Conservation (phyloP, 2,797 vertebrate genomes). For the Premnoplex brunnescens region DNA sequence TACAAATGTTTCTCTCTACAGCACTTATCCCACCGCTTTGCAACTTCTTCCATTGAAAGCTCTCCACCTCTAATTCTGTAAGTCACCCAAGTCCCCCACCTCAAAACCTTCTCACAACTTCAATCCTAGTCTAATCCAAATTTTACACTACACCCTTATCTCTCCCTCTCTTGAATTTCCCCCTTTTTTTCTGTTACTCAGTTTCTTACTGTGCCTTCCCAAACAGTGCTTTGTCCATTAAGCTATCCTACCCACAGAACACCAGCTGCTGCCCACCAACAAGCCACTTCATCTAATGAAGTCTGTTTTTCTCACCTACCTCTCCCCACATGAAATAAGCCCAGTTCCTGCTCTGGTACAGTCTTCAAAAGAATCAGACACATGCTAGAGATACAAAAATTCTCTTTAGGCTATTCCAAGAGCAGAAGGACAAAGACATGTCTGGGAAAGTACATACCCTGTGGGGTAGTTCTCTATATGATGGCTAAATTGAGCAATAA, state of each 20-base stretch:
- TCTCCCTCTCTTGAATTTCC: not conserved
- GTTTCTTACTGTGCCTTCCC: not conserved
- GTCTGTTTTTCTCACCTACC: not conserved
- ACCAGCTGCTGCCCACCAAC: not conserved
- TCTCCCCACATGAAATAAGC: not conserved
- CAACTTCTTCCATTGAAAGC: not conserved
- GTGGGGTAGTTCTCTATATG: constrained; percentile 23
- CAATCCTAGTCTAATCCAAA: not conserved
- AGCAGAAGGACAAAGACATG: constrained; percentile 47
- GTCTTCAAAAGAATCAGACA: constrained; percentile 13
- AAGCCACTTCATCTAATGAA: not conserved
- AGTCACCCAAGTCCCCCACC: not conserved
- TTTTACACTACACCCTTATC: not conserved
- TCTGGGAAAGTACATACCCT: constrained; percentile 50
- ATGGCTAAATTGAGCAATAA: constrained; percentile 48
- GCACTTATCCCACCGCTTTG: fast-evolving
- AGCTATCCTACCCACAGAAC: not conserved
- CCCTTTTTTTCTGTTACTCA: not conserved
- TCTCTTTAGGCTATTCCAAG: constrained; percentile 3
- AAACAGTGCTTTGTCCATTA: not conserved
- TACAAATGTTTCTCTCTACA: not conserved
- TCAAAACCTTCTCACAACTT: not conserved
- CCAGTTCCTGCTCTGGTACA: not conserved
- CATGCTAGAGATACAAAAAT: not conserved
- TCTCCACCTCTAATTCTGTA: not conserved